Evolutionary conservation across 2,797 vertebrate genomes (phyloP), one percentile per base, ranked within the genome.

Genomic region (Ibycter americanus): DNA sequence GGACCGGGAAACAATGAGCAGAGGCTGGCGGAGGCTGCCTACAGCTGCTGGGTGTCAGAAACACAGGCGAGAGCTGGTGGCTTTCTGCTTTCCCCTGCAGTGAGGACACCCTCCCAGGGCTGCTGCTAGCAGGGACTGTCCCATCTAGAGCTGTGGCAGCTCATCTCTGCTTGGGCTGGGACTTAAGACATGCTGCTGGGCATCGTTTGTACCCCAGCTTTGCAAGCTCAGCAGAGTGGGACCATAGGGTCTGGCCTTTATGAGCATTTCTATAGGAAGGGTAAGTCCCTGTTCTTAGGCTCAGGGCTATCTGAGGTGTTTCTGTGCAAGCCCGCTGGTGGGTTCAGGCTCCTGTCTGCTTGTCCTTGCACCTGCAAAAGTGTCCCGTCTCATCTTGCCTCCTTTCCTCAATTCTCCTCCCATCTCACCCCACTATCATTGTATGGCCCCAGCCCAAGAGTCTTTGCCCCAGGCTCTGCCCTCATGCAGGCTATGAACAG

Each of bases 21-120:
- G 93, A 87, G 91, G 70, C 89, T 94, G 80, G 76, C 4, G 5
- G 80, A 83, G 92, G 89, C 77, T 95, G 92, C 44, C 61, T 83
- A 62, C 94, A 87, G 91, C 89, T 77, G 89, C 85, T 1, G 8
- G 76, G 93, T 9, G 1, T 52, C 94, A 76, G 78, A 19, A 5
- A 7, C 81, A 59, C 15, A 19, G 56, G 44, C 0, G 4, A 77
- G 68, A 88, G 51, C 68, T 70, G 70, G 42, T 13, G 56, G 74
- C 90, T 96, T 79, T 91, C 82, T 91, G 84, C 79, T 83, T 71
- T 62, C 65, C 27, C 34, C 87, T 12, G 34, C 3, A 2, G 51
- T 0, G 4, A 82, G 38, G 47, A 84, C 70, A 89, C 59, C 36
- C 44, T 93, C 63, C 36, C 52, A 26, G 65, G 59, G 79, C 72